Evolutionary conservation across 2,888 invertebrate genomes (phyloP), one percentile per base, ranked within the genome.

Genomic region (Thalpophila matura): DNA sequence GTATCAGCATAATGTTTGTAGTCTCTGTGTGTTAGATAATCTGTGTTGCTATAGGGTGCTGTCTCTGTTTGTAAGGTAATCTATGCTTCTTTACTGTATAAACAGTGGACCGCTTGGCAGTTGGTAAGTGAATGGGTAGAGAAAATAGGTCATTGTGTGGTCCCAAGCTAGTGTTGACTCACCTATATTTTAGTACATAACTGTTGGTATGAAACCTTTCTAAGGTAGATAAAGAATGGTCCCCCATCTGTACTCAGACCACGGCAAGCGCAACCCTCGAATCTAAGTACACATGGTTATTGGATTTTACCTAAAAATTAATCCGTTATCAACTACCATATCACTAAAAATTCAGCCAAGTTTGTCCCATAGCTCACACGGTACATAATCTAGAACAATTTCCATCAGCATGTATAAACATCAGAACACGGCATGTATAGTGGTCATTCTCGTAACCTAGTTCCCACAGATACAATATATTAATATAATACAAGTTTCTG

Each of bases 141-240:
- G 64, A 54, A 67, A 40, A 71, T 71, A 26, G 67, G 67, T 71
- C 55, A 63, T 51, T 26, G 43, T 55, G 71, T 37, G 40, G 26
- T 24, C 26, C 43, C 22, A 18, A 35, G 49, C 42, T 22, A 18
- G 38, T 22, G 20, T 62, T 31, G 16, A 40, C 18, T 37, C 7
- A n/a, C 10, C n/a, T 16, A 66, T 43, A 43, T 66, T 66, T 43
- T 40, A 42, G 22, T 5, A 31, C 18, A 9, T 16, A n/a, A 6
- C 24, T 42, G 12, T 12, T 33, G 35, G 3, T 20, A 35, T 18
- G 6, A 5, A 9, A 40, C 37, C 54, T 12, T 12, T 3, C 27
- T 27, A 4, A 40, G 31, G 24, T 29, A 16, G 4, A n/a, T 37
- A 7, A 0, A 9, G 20, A 22, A 35, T 9, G 26, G 35, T 26